Evolutionary conservation across 2,797 vertebrate species (phyloP).

Genomic region (Helicolenus hilgendorfi): DNA sequence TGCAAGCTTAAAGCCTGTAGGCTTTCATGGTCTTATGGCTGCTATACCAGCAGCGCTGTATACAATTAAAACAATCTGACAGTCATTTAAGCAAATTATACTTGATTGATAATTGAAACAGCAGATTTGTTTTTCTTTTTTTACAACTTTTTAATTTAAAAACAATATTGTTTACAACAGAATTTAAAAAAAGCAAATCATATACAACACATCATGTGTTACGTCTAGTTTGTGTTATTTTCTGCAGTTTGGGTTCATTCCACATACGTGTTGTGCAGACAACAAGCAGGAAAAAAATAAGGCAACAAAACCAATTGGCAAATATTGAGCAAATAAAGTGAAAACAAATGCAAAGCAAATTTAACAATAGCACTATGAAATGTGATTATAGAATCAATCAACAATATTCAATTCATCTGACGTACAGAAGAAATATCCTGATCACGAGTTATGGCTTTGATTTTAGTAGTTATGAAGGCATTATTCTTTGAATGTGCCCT

Average conservation of each 20-base stretch:
- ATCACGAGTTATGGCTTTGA: background rate
- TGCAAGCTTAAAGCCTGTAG: conserved; percentile 39
- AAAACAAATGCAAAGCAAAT: background rate
- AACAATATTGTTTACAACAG: background rate
- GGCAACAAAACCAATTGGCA: background rate
- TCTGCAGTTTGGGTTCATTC: too few relatives aligned
- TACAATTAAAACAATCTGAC: conserved; percentile 1
- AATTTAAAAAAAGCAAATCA: background rate
- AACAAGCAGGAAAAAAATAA: background rate
- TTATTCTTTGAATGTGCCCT: background rate
- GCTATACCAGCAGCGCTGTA: background rate
- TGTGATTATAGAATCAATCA: background rate
- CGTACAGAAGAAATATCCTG: background rate
- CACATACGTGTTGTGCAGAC: too few relatives aligned
- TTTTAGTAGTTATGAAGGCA: background rate
- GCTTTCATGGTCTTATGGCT: conserved; percentile 19
- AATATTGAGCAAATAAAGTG: background rate
- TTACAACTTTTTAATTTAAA: background rate
- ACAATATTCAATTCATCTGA: background rate
- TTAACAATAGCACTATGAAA: background rate
- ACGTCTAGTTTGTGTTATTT: background rate
- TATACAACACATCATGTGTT: background rate
- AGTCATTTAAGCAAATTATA: conserved; percentile 5
- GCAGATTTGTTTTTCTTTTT: background rate
- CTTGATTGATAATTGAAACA: background rate